Percentiles rank a stretch among this genome's conserved stretches.
Conservation (phyloP, 2,113 vertebrate genomes). For the Ceyx melanurus region DNA sequence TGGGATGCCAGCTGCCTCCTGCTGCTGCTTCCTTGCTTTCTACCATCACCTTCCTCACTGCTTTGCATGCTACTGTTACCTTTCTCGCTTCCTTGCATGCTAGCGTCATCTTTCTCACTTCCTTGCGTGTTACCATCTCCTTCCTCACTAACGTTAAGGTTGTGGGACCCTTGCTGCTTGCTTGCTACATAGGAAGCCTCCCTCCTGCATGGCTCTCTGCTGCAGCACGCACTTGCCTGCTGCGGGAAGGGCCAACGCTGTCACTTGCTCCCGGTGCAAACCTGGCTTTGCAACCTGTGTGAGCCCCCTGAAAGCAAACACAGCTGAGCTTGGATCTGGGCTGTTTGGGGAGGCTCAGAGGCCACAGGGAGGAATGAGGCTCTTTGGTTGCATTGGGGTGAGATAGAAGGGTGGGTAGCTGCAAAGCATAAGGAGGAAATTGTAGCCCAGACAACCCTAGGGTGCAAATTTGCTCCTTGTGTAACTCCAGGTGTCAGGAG, state of each 20-base stretch:
- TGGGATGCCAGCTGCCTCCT: background rate
- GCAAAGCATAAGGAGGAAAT: background rate
- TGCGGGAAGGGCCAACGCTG: fast-evolving
- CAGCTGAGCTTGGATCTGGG: background rate
- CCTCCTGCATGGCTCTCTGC: background rate
- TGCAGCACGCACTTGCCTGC: background rate
- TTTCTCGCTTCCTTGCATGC: background rate
- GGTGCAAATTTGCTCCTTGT: background rate
- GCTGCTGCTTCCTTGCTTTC: background rate
- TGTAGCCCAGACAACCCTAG: background rate
- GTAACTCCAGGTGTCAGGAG: background rate
- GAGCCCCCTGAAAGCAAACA: background rate
- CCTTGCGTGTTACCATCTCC: background rate
- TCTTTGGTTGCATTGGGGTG: fast-evolving
- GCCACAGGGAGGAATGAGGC: background rate
- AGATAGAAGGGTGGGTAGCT: background rate
- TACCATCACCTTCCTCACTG: background rate
- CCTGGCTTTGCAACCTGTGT: background rate
- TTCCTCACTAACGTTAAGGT: background rate
- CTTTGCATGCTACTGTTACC: background rate
- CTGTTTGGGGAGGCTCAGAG: background rate
- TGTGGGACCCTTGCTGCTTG: background rate
- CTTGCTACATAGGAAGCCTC: background rate
- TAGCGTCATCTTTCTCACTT: background rate
- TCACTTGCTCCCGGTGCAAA: fast-evolving